A percentile compares a stretch with the other conserved stretches of the same genome.
Conservation (phyloP, 1,140 invertebrate genomes). For the Anthonomus grandis region DNA sequence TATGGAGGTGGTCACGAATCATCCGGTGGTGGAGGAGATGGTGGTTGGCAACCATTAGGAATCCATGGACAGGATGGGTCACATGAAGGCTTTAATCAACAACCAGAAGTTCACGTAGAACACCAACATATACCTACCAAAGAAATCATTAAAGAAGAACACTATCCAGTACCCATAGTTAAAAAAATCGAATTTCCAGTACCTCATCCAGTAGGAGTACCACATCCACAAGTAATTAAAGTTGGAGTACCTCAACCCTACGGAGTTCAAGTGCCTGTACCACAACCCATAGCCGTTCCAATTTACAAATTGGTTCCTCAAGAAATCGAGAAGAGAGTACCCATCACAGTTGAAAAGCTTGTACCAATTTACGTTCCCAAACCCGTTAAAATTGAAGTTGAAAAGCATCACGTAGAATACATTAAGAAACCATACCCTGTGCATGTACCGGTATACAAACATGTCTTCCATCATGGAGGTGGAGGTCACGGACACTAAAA, state of each 20-base stretch:
- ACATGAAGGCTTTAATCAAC: constrained; percentile 31
- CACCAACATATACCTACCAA: constrained; percentile 50
- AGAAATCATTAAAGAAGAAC: constrained; percentile 61
- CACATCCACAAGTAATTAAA: constrained; percentile 68
- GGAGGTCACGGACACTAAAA: constrained; percentile 27
- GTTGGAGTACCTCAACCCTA: constrained; percentile 72
- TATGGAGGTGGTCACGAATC: constrained; percentile 36
- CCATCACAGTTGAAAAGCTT: constrained; percentile 70
- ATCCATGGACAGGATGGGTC: constrained; percentile 23
- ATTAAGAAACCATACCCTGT: constrained; percentile 71
- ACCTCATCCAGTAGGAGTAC: constrained; percentile 68
- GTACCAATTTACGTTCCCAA: constrained; percentile 72
- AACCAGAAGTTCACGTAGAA: constrained; percentile 41
- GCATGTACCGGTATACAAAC: constrained; percentile 75
- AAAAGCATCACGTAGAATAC: constrained; percentile 71
- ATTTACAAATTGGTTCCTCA: constrained; percentile 63
- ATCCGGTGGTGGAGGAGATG: constrained; percentile 29
- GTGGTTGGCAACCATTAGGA: constrained; percentile 24
- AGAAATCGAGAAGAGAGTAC: constrained; percentile 70
- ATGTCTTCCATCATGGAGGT: constrained; percentile 59
- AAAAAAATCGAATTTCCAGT: constrained; percentile 72
- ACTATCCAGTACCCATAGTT: constrained; percentile 66
- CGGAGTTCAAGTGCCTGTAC: constrained; percentile 65
- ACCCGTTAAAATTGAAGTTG: constrained; percentile 71
- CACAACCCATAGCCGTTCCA: constrained; percentile 69